Evolutionary conservation across 2,797 vertebrate species (phyloP).

Genomic region (Mormyrus hasselquistii): DNA sequence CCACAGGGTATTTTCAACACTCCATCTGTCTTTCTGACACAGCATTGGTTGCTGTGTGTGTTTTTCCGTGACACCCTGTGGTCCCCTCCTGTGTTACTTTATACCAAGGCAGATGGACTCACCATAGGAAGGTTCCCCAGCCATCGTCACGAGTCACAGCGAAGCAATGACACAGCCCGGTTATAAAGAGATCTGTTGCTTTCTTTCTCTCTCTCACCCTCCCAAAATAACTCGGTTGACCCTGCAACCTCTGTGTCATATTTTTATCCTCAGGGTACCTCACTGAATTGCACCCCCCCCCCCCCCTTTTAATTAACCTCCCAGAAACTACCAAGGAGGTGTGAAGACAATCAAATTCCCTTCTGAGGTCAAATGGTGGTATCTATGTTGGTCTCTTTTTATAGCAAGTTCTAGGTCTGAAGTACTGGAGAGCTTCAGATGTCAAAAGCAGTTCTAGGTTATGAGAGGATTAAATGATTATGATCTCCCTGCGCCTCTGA

Average conservation of each 20-base stretch:
- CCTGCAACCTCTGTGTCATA: constrained; percentile 15
- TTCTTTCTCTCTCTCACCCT: constrained; percentile 12
- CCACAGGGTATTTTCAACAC: constrained; percentile 4
- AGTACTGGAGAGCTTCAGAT: constrained; percentile 29
- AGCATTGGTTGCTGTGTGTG: constrained; percentile 12
- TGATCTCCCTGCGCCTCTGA: constrained; percentile 62
- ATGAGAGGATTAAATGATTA: constrained; percentile 72
- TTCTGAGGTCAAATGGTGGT: constrained; percentile 29
- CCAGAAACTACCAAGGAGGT: constrained; percentile 7
- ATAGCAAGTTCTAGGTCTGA: constrained; percentile 17
- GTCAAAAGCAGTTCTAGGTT: constrained; percentile 61
- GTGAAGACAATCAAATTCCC: constrained; percentile 3
- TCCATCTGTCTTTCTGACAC: constrained; percentile 27
- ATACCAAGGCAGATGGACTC: constrained; percentile 47
- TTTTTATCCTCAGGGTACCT: constrained; percentile 20
- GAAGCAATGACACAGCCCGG: constrained; percentile 30
- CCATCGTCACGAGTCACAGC: constrained; percentile 35
- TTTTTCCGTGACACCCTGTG: constrained; percentile 33
- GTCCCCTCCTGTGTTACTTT: constrained; percentile 41
- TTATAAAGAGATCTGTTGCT: constrained; percentile 33
- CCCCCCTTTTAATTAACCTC: neutral
- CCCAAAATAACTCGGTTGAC: constrained; percentile 25
- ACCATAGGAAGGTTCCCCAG: constrained; percentile 36
- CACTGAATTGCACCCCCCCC: neutral
- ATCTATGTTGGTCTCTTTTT: neutral